Conservation (phyloP, 2,797 vertebrate species). For the Apogon hyalosoma region DNA sequence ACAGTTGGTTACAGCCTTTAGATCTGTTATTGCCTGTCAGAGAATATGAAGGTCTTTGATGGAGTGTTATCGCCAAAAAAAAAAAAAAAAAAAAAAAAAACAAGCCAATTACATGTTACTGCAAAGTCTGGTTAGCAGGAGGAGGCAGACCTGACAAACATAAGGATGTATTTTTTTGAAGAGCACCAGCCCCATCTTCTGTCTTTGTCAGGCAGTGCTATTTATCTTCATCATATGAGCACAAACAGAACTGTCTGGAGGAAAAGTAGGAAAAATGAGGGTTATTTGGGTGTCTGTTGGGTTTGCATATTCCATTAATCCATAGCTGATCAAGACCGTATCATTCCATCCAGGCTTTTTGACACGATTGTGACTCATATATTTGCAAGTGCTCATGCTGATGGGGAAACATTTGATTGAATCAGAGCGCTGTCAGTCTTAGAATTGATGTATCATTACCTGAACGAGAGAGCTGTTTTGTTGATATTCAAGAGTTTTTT, state of each 20-base stretch:
- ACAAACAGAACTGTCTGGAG: conserved; percentile 38
- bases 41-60: conserved; percentile 36
- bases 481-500: background rate
- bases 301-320: conserved; percentile 55
- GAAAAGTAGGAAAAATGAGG: conserved; percentile 36
- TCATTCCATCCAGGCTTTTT: conserved; percentile 29
- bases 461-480: conserved; percentile 3
- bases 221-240: conserved; percentile 52
- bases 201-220: conserved; percentile 47
- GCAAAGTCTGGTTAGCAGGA: conserved; percentile 6
- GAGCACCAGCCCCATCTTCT: conserved; percentile 75
- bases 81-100: background rate
- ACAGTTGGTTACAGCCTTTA: conserved; percentile 12
- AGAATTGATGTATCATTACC: conserved; percentile 20
- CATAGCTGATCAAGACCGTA: conserved; percentile 30
- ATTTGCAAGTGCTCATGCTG: conserved; percentile 10
- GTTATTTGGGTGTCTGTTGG: conserved; percentile 39
- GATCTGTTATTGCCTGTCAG: conserved; percentile 37
- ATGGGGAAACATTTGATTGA: conserved; percentile 6
- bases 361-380: conserved; percentile 30
- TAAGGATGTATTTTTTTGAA: conserved; percentile 12
- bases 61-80: conserved; percentile 6
- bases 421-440: conserved; percentile 5
- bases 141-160: conserved; percentile 5
- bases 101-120: conserved; percentile 14